These are phyloP conservation scores for Vulpes vulpes DNA, from an alignment of 2,113 vertebrate genomes.

Conservation along the genomic window DNA sequence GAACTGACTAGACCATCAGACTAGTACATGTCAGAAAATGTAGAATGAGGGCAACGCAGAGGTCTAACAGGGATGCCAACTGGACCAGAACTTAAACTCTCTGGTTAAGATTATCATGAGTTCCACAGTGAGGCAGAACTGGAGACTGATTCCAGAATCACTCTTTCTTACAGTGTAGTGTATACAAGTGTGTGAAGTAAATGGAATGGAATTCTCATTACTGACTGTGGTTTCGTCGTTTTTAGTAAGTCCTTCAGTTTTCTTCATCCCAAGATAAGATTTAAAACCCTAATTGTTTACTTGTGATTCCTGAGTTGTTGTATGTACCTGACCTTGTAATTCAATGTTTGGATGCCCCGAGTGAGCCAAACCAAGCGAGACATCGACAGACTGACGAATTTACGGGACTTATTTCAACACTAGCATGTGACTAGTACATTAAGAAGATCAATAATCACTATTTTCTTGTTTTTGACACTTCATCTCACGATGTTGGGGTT, in stretches of 20 bases:
- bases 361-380: not conserved
- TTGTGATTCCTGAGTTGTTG: not conserved
- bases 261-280: not conserved
- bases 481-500: not conserved
- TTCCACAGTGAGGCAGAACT: not conserved
- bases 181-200: not conserved
- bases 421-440: not conserved
- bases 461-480: conserved; percentile 29
- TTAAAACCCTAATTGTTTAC: not conserved
- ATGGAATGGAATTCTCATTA: not conserved
- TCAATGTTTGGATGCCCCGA: not conserved
- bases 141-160: not conserved
- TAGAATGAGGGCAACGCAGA: not conserved
- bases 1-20: not conserved
- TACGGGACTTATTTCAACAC: not conserved
- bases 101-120: not conserved
- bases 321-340: not conserved
- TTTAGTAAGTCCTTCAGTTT: not conserved
- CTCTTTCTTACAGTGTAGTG: not conserved
- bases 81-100: not conserved
- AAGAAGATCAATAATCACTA: not conserved
- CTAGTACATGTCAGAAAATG: not conserved
- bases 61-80: not conserved
- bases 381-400: not conserved
- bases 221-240: not conserved